phyloP scores from a whole-genome alignment of 1,140 invertebrate genomes.

The Daktulosphaira vitifoliae region DNA sequence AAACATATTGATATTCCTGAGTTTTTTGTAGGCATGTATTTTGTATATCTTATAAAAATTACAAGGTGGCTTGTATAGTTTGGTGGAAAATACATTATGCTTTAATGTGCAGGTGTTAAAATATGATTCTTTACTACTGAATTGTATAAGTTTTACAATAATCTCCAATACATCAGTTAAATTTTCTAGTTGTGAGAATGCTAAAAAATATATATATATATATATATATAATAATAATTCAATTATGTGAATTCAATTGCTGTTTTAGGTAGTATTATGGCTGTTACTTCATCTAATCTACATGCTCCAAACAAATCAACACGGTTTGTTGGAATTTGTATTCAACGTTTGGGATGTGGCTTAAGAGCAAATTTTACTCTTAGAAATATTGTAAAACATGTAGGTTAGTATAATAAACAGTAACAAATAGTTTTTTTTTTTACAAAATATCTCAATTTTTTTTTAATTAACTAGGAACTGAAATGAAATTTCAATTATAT shows the following conservation, averaged over 20 bases:
- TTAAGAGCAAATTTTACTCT: conserved; percentile 75
- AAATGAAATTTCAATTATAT: conserved; percentile 86
- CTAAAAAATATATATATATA: too few species aligned
- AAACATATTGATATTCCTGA: conserved; percentile 81
- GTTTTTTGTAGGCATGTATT: conserved; percentile 84
- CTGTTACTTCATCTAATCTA: conserved; percentile 81
- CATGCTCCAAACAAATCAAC: conserved; percentile 77
- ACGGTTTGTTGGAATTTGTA: conserved; percentile 95
- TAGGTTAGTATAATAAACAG: conserved; percentile 48
- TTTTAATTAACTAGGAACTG: conserved; percentile 55
- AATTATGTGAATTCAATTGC: too few species aligned
- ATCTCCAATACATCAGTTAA: too few species aligned
- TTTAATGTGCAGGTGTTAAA: too few species aligned
- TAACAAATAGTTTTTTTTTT: neutral
- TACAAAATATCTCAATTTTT: conserved; percentile 25
- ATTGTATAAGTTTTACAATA: too few species aligned
- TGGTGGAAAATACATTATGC: too few species aligned
- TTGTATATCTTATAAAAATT: too few species aligned
- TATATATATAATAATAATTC: too few species aligned
- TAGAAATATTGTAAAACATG: conserved; percentile 86
- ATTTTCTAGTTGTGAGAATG: too few species aligned
- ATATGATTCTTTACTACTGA: too few species aligned
- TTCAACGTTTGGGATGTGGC: conserved; percentile 68
- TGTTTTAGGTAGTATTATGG: conserved; percentile 71
- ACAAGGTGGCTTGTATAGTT: neutral